Evolutionary conservation across 2,797 vertebrate genomes (phyloP), one percentile per base, ranked within the genome.

Genomic region (Falco novaeseelandiae): DNA sequence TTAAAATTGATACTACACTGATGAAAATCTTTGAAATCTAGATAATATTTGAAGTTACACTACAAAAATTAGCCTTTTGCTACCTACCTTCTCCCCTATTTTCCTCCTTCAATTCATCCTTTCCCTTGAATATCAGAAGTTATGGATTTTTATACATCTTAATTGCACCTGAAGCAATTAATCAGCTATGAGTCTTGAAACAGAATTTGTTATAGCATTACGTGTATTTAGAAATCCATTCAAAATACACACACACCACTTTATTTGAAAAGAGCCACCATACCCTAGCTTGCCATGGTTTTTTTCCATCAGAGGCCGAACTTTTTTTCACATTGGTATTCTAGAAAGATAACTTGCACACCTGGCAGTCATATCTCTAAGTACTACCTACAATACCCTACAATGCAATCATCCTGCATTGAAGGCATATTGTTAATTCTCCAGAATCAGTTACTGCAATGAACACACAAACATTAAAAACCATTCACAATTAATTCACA

Each of bases 11-110:
- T 77, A 82, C 83, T 32, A 85, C 51, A 54, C 26, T 55, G 27
- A 93, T 59, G 17, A 94, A 91, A 93, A 88, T 42, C 26, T 93
- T 91, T 93, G 87, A 95, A 36, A 92, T 66, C 23, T 85, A 88
- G 62, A 90, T 87, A 67, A 71, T 95, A 90, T 93, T 91, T 89
- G 65, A 87, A 27, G 52, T 52, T 67, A 76, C 15, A 22, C 22
- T 51, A 29, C 26, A 70, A 67, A 79, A 91, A 71, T 32, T 42
- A 87, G 44, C 29, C 27, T 58, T 93, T 63, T 74, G 16, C 48
- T 89, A 85, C 32, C 21, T 87, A 70, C 7, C 26, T 89, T 71
- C 59, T 74, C 36, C 29, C 15, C 20, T 30, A 8, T 71, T 73
- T 87, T 87, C 67, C 38, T 93, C 52, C 55, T 78, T 42, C 46